Percentiles rank a stretch among this genome's conserved stretches.
phyloP scores from a whole-genome alignment of 1,140 invertebrate species.

The Hyles euphorbiae region DNA sequence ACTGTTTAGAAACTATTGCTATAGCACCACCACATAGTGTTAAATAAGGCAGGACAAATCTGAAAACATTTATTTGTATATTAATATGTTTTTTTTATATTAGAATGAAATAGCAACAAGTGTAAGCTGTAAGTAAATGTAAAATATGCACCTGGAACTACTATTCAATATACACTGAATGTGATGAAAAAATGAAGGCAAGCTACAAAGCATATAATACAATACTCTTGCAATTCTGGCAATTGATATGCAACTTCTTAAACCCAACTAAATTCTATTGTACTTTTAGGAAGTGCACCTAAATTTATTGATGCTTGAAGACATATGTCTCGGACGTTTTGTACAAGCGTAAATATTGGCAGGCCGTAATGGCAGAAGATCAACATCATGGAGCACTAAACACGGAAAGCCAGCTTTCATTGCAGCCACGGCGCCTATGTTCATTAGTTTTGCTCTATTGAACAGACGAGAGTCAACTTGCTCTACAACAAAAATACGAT shows the following conservation, averaged over 20 bases:
- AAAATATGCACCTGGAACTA: too few relatives aligned
- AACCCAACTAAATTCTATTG: too few relatives aligned
- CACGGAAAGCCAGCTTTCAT: slow-evolving; percentile 86
- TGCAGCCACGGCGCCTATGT: slow-evolving; percentile 91
- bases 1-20: slow-evolving; percentile 83
- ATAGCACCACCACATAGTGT: slow-evolving; percentile 87
- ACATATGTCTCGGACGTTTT: slow-evolving; percentile 92
- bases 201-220: too few relatives aligned
- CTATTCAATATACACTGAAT: too few relatives aligned
- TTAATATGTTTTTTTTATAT: too few relatives aligned
- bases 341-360: slow-evolving; percentile 95
- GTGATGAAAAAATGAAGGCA: too few relatives aligned
- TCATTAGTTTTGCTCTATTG: slow-evolving; percentile 95
- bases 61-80: slow-evolving; percentile 33
- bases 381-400: slow-evolving; percentile 96
- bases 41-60: slow-evolving; percentile 86
- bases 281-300: slow-evolving; percentile 46
- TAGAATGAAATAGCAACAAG: too few relatives aligned
- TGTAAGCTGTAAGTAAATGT: too few relatives aligned
- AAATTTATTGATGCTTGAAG: slow-evolving; percentile 92
- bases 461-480: slow-evolving; percentile 88
- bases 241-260: too few relatives aligned
- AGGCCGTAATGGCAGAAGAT: slow-evolving; percentile 92
- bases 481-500: slow-evolving; percentile 92
- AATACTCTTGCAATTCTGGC: too few relatives aligned